Conservation (phyloP, 2,797 vertebrate species). For the Megaceryle alcyon region DNA sequence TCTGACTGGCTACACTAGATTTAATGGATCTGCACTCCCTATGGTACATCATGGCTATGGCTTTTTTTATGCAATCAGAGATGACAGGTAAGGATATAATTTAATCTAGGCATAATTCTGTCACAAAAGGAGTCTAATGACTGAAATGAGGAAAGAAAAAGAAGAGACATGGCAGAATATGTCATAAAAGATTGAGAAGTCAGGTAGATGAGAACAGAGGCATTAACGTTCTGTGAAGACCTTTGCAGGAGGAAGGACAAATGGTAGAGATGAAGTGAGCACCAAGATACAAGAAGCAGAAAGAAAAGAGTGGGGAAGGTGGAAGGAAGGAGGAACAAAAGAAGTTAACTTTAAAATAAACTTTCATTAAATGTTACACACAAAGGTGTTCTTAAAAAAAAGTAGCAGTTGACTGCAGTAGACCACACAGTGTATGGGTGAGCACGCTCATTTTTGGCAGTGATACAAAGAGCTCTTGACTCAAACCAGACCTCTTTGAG, state of each 20-base stretch:
- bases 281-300: neutral
- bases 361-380: neutral
- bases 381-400: neutral
- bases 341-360: neutral
- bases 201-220: neutral
- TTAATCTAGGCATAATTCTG: neutral
- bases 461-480: neutral
- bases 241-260: rapidly evolving
- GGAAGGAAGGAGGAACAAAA: neutral
- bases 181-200: neutral
- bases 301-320: neutral
- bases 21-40: conserved; percentile 84
- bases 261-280: neutral
- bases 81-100: conserved; percentile 85
- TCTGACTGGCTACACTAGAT: conserved; percentile 89
- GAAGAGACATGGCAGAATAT: neutral
- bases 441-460: neutral
- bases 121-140: neutral
- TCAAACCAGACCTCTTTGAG: neutral
- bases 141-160: neutral
- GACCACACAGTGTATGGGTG: neutral
- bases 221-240: neutral
- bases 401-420: neutral
- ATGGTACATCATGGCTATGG: conserved; percentile 94
- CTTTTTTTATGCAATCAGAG: conserved; percentile 94